Percentiles rank a stretch among this genome's conserved stretches.
These are phyloP conservation scores for Phocides pigmalion DNA, from an alignment of 1,140 invertebrate genomes.

Conservation along the genomic window DNA sequence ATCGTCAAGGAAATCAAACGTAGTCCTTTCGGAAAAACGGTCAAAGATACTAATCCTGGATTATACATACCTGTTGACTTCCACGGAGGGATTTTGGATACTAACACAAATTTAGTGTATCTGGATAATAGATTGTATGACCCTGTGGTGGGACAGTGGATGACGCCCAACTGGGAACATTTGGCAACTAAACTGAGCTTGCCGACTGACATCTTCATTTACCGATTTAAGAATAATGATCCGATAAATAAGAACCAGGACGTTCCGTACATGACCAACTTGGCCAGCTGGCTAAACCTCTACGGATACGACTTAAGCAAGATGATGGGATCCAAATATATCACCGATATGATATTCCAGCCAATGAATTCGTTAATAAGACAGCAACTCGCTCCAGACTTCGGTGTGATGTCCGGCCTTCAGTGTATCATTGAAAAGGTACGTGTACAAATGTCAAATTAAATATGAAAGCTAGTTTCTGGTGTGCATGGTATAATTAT, in stretches of 20 bases:
- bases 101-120: conserved; percentile 93
- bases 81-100: conserved; percentile 94
- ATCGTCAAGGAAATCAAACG: conserved; percentile 95
- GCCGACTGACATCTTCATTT: conserved; percentile 95
- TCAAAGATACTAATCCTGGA: conserved; percentile 95
- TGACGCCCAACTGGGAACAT: conserved; percentile 95
- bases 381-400: conserved; percentile 90
- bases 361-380: conserved; percentile 91
- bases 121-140: conserved; percentile 95
- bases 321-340: conserved; percentile 93
- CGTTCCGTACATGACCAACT: conserved; percentile 92
- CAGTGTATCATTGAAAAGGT: conserved; percentile 94
- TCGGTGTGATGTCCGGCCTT: conserved; percentile 94
- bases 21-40: conserved; percentile 95
- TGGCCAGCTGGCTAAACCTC: conserved; percentile 92
- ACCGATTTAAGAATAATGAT: conserved; percentile 96
- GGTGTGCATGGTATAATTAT: not conserved
- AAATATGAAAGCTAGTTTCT: not conserved
- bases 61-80: conserved; percentile 97
- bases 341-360: conserved; percentile 89
- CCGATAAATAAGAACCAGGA: conserved; percentile 92
- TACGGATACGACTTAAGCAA: conserved; percentile 94
- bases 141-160: conserved; percentile 96
- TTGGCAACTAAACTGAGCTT: conserved; percentile 91
- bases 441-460: conserved; percentile 37